These are phyloP conservation scores for Nyctereutes procyonoides DNA, from an alignment of 2,113 vertebrate species.

Conservation along the genomic window DNA sequence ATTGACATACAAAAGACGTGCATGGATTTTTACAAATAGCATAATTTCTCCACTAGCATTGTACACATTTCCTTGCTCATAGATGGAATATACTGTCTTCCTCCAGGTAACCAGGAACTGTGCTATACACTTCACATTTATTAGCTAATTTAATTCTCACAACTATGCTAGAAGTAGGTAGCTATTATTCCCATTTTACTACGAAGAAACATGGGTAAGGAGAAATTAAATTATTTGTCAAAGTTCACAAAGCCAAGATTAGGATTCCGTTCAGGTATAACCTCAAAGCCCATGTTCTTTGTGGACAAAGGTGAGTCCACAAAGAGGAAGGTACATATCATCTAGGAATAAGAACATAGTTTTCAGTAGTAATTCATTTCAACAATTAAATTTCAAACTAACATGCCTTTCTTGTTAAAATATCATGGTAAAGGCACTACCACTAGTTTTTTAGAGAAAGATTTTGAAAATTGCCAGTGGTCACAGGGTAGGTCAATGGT, in stretches of 20 bases:
- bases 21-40: slow-evolving; percentile 28
- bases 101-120: slow-evolving; percentile 2
- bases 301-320: slow-evolving; percentile 6
- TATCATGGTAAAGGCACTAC: not conserved
- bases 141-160: slow-evolving; percentile 56
- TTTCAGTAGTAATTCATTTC: slow-evolving; percentile 31
- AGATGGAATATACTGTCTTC: slow-evolving; percentile 47
- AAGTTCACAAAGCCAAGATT: slow-evolving; percentile 44
- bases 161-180: not conserved
- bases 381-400: slow-evolving; percentile 58
- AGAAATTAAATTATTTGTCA: slow-evolving; percentile 56
- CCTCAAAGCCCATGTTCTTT: slow-evolving; percentile 50
- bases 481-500: slow-evolving; percentile 18
- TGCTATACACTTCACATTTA: slow-evolving; percentile 27
- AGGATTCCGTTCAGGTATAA: slow-evolving; percentile 37
- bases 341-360: slow-evolving; percentile 21
- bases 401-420: slow-evolving; percentile 1
- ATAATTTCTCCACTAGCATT: slow-evolving; percentile 16
- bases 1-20: slow-evolving; percentile 45
- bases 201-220: slow-evolving; percentile 30
- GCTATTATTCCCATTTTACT: slow-evolving; percentile 50
- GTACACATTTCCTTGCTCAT: slow-evolving; percentile 18
- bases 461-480: slow-evolving; percentile 27
- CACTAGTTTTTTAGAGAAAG: slow-evolving; percentile 32
- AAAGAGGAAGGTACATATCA: not conserved